A percentile compares a stretch with the other conserved stretches of the same genome.
Evolutionary conservation across 2,797 vertebrate species (phyloP).

Genomic region (Nannoperca australis): DNA sequence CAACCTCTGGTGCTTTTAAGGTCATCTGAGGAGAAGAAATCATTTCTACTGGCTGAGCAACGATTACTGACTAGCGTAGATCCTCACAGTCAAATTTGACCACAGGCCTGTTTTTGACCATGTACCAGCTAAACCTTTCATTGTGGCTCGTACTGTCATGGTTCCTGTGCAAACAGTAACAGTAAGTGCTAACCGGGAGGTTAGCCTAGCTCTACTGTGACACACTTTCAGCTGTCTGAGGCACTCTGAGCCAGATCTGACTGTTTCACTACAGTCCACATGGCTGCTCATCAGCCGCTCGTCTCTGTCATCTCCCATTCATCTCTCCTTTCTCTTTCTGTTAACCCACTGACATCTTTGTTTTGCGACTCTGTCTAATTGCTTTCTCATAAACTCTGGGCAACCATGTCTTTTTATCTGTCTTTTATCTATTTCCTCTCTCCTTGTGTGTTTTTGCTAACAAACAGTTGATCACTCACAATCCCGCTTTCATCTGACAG

Average conservation of each 20-base stretch:
- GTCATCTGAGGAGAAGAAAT: constrained; percentile 31
- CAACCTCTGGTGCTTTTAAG: constrained; percentile 17
- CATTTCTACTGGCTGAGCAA: constrained; percentile 36
- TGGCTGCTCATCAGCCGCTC: constrained; percentile 32
- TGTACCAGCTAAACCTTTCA: constrained; percentile 51
- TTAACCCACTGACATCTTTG: constrained; percentile 31
- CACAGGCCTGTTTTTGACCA: constrained; percentile 34
- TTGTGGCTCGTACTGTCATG: constrained; percentile 44
- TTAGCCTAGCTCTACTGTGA: constrained; percentile 65
- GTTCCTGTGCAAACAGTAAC: constrained; percentile 56
- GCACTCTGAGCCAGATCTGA: constrained; percentile 53
- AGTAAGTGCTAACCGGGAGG: constrained; percentile 53
- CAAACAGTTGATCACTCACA: constrained; percentile 16
- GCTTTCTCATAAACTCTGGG: constrained; percentile 32
- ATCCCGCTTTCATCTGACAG: constrained; percentile 32
- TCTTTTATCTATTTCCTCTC: constrained; percentile 21
- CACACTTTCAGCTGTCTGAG: constrained; percentile 61
- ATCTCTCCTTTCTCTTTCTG: constrained; percentile 26
- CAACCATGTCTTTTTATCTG: constrained; percentile 27
- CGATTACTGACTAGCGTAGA: constrained; percentile 37
- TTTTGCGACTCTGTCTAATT: constrained; percentile 47
- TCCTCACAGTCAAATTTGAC: constrained; percentile 48
- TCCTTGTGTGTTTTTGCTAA: constrained; percentile 13
- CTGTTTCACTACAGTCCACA: constrained; percentile 40
- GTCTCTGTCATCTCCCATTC: constrained; percentile 43